phyloP scores from a whole-genome alignment of 2,888 invertebrate species.

The Sinopyrophorus schimmeli region DNA sequence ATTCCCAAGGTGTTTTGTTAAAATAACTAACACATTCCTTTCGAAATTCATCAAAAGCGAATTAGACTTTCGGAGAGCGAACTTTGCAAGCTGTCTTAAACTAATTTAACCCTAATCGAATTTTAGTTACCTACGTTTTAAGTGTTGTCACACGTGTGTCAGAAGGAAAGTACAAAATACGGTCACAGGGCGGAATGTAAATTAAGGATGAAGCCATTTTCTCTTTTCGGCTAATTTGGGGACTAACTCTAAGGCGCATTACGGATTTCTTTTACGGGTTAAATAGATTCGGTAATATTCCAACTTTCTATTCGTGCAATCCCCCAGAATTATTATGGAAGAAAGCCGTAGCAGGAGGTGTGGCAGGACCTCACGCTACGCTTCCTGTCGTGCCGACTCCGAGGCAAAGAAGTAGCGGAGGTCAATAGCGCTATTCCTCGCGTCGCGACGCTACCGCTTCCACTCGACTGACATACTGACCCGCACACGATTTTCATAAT shows the following conservation, averaged over 20 bases:
- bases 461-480: constrained; percentile 40
- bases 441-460: constrained; percentile 23
- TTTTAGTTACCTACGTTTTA: constrained; percentile 13
- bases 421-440: constrained; percentile 28
- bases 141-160: background rate
- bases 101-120: constrained; percentile 16
- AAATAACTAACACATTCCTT: too few species aligned
- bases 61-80: constrained; percentile 15
- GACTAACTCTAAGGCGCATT: too few species aligned
- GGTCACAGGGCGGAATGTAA: background rate
- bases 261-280: constrained; percentile 21
- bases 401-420: constrained; percentile 15
- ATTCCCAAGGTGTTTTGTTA: too few species aligned
- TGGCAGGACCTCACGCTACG: constrained; percentile 32
- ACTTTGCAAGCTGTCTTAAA: constrained; percentile 16
- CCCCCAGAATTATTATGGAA: constrained; percentile 25
- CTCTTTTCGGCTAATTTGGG: background rate
- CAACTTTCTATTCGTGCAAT: constrained; percentile 24
- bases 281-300: constrained; percentile 17
- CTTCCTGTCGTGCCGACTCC: constrained; percentile 35
- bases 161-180: background rate
- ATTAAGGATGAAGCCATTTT: background rate
- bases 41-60: constrained; percentile 19
- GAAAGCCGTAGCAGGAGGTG: constrained; percentile 30
- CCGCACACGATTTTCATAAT: constrained; percentile 41